Evolutionary conservation across 2,888 invertebrate species (phyloP).

Genomic region (Napeogenes inachia): DNA sequence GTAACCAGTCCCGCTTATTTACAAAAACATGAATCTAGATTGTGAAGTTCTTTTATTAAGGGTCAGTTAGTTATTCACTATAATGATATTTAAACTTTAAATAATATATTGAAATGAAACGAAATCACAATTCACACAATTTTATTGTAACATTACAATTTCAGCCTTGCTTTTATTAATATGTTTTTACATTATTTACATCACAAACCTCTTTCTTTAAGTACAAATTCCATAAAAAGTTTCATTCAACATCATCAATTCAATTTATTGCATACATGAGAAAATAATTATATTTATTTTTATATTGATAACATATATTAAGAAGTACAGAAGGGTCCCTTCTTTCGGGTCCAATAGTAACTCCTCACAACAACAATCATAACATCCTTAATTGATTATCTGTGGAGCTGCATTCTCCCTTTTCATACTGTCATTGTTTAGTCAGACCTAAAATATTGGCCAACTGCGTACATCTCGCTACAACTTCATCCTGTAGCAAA

Average conservation of each 20-base stretch:
- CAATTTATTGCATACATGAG: conserved; percentile 28
- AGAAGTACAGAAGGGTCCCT: conserved; percentile 43
- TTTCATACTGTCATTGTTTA: conserved; percentile 77
- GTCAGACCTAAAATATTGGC: conserved; percentile 83
- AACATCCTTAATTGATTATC: conserved; percentile 70
- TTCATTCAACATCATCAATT: conserved; percentile 38
- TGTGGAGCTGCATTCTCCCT: conserved; percentile 70
- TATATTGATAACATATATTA: conserved; percentile 37
- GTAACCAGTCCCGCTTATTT: too few relatives aligned
- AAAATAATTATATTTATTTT: conserved; percentile 34
- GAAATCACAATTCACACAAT: conserved; percentile 62
- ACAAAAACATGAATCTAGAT: too few relatives aligned
- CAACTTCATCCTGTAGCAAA: conserved; percentile 88
- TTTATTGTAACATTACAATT: conserved; percentile 76
- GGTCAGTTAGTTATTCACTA: too few relatives aligned
- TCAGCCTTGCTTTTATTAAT: conserved; percentile 77
- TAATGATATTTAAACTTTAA: conserved; percentile 1
- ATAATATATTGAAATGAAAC: conserved; percentile 21
- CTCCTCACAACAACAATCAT: conserved; percentile 68
- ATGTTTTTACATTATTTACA: conserved; percentile 74
- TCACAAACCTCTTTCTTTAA: conserved; percentile 55
- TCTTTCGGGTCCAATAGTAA: conserved; percentile 37
- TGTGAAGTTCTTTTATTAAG: too few relatives aligned
- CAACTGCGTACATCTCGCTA: conserved; percentile 83
- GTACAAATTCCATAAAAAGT: conserved; percentile 73